These are phyloP conservation scores for Mesitornis unicolor DNA, from an alignment of 2,113 vertebrate species.

Conservation along the genomic window DNA sequence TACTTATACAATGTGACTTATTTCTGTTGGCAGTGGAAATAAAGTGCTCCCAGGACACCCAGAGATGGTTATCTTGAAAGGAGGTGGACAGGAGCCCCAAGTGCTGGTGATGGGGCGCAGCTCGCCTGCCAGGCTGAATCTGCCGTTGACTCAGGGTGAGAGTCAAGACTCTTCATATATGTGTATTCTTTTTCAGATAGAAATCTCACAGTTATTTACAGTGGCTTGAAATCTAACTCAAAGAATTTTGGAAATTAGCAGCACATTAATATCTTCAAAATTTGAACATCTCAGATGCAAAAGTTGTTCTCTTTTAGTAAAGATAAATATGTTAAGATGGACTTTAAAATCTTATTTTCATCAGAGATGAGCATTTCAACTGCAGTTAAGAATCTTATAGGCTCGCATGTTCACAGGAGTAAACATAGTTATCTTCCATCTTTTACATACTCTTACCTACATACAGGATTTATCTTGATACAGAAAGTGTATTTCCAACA, in stretches of 20 bases:
- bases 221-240: not conserved
- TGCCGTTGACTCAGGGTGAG: constrained; percentile 67
- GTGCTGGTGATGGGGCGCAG: not conserved
- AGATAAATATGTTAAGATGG: not conserved
- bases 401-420: not conserved
- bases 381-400: not conserved
- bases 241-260: not conserved
- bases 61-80: constrained; percentile 14
- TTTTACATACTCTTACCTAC: not conserved
- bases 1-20: constrained; percentile 11
- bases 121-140: not conserved
- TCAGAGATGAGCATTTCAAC: not conserved
- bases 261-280: not conserved
- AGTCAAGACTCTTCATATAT: not conserved
- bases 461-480: not conserved
- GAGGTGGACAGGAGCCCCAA: constrained; percentile 27
- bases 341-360: not conserved
- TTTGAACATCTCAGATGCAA: not conserved
- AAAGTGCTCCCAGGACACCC: constrained; percentile 5
- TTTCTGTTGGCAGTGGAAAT: constrained; percentile 56
- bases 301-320: not conserved
- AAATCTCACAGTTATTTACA: not conserved
- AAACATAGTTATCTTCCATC: not conserved
- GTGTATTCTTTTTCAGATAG: not conserved
- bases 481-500: not conserved